Evolutionary conservation across 2,888 invertebrate species (phyloP).

Genomic region (Rhingia campestris): DNA sequence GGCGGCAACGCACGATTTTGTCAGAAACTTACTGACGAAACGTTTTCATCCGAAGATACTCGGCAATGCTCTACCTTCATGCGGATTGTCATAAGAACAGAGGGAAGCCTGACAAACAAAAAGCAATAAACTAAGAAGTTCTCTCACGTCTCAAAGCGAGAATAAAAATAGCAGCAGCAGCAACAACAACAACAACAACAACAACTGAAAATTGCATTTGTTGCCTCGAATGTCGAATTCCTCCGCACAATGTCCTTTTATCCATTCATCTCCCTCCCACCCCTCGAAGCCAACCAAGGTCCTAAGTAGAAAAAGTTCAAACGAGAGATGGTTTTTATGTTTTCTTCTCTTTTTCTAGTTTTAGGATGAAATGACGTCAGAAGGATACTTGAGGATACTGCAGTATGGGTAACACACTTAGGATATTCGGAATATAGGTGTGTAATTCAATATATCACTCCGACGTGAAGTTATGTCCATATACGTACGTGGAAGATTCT

Average conservation of each 20-base stretch:
- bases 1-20: conserved; percentile 4
- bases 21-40: conserved; percentile 26
- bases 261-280: not conserved
- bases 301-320: not conserved
- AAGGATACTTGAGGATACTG: not conserved
- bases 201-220: conserved; percentile 49
- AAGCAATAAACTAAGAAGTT: conserved; percentile 31
- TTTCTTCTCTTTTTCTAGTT: not conserved
- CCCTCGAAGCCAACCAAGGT: not conserved
- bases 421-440: conserved; percentile 12
- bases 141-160: conserved; percentile 17
- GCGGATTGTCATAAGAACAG: conserved; percentile 26
- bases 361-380: conserved; percentile 3
- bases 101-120: conserved; percentile 25
- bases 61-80: not conserved
- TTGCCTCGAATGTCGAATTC: conserved; percentile 34
- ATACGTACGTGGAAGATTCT: not conserved
- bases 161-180: conserved; percentile 15
- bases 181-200: conserved; percentile 42
- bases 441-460: conserved; percentile 44
- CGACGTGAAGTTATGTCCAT: not conserved
- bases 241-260: conserved; percentile 39
- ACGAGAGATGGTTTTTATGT: not conserved
- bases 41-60: conserved; percentile 13
- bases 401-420: conserved; percentile 24